Evolutionary conservation across 2,888 invertebrate genomes (phyloP), one percentile per base, ranked within the genome.

Genomic region (Bibio marci): DNA sequence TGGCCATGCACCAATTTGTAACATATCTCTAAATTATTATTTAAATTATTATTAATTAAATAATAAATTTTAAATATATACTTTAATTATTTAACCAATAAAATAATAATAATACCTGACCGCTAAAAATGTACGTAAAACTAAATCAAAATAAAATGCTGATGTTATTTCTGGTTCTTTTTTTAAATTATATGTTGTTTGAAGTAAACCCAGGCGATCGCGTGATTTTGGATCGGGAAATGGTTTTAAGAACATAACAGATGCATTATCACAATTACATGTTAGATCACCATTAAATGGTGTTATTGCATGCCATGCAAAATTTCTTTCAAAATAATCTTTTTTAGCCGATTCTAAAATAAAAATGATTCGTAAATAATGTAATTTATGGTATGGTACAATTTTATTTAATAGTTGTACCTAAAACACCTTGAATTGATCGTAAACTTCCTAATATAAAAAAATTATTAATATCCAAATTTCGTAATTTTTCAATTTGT

Each of bases 121-220:
- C 7, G 81, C 71, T 48, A 80, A 59, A 52, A 83, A 74, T 4
- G 81, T 72, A 47, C 79, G 66, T 42, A 82, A 58, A 18, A 80
- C 73, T 44, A 91, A 61, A 61, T 92, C 91, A 59, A 87, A 90
- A 62, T 90, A 88, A 61, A 91, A 90, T 5, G 82, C 80, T 1
- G 81, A 75, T 31, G 78, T 73, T 43, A 86, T 76, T 60, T 80
- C 77, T 3, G 82, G 81, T 49, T 75, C 72, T 41, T 61, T 58
- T 49, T 73, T 77, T 54, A 80, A 65, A 54, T 77, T 78, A 56
- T 73, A 80, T 1, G 77, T 76, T 2, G 77, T 77, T 51, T 70
- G 71, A 40, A 82, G 70, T 45, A 73, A 66, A 11, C 78, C 77
- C 41, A 81, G 58, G 22, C 79, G 69, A 54, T 80, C 80, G 45